These are phyloP conservation scores for Neocrepidodera transversa DNA, from an alignment of 2,888 invertebrate species.

Conservation along the genomic window DNA sequence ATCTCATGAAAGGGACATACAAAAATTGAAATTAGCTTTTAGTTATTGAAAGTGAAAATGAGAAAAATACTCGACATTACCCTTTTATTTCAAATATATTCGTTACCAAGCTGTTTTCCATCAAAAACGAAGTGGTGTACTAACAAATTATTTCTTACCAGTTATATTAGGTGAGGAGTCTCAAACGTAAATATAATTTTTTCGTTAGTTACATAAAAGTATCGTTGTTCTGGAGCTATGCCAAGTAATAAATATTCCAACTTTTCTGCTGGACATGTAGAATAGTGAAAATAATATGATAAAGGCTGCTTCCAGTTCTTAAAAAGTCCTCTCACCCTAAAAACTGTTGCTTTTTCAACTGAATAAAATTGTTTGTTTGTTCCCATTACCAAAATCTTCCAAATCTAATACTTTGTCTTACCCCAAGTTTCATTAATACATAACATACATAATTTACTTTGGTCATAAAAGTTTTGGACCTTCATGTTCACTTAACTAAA, in stretches of 20 bases:
- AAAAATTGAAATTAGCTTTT: too few relatives aligned
- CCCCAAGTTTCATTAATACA: constrained; percentile 5
- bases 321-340: constrained; percentile 22
- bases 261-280: constrained; percentile 1
- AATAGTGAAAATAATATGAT: too few relatives aligned
- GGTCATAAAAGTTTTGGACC: neutral
- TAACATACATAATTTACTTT: neutral
- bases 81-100: too few relatives aligned
- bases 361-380: neutral
- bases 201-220: constrained; percentile 19
- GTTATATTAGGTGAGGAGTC: constrained; percentile 17
- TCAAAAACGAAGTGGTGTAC: constrained; percentile 9
- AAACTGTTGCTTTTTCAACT: neutral
- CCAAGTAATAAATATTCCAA: constrained; percentile 1
- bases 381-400: neutral
- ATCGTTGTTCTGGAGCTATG: constrained; percentile 17
- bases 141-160: too few relatives aligned
- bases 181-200: too few relatives aligned
- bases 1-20: too few relatives aligned
- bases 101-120: constrained; percentile 3
- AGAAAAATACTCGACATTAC: too few relatives aligned
- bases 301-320: too few relatives aligned
- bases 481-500: neutral
- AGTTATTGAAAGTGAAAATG: too few relatives aligned
- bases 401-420: neutral